These are phyloP conservation scores for Hemitrygon akajei DNA, from an alignment of 2,797 vertebrate species.

Conservation along the genomic window DNA sequence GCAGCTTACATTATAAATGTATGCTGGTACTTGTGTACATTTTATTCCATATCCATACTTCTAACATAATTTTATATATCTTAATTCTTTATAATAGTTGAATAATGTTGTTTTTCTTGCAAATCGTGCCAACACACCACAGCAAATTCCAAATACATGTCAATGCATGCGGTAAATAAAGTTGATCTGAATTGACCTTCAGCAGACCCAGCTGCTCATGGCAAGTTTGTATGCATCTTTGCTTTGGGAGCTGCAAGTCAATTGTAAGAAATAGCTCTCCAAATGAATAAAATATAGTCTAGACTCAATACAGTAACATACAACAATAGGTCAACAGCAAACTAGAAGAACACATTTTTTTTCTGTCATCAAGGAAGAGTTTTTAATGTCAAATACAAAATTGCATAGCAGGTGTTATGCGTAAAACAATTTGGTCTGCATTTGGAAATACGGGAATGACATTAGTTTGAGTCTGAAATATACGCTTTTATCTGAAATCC, in stretches of 20 bases:
- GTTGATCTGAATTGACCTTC: too few relatives aligned
- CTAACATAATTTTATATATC: too few relatives aligned
- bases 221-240: neutral
- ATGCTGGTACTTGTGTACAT: too few relatives aligned
- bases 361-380: neutral
- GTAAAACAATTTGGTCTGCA: neutral
- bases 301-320: neutral
- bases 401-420: neutral
- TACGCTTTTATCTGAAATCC: neutral
- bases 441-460: too few relatives aligned
- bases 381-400: neutral
- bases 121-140: too few relatives aligned
- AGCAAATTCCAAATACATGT: too few relatives aligned
- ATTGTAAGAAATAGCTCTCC: neutral
- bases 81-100: too few relatives aligned
- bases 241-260: neutral
- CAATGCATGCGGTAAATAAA: too few relatives aligned
- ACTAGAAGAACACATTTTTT: neutral
- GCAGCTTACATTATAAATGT: too few relatives aligned
- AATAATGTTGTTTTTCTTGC: too few relatives aligned
- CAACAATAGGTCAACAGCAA: neutral
- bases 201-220: neutral
- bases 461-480: neutral
- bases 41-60: too few relatives aligned
- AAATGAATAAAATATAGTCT: neutral